phyloP scores from a whole-genome alignment of 2,888 invertebrate genomes.

The Catocala nupta region DNA sequence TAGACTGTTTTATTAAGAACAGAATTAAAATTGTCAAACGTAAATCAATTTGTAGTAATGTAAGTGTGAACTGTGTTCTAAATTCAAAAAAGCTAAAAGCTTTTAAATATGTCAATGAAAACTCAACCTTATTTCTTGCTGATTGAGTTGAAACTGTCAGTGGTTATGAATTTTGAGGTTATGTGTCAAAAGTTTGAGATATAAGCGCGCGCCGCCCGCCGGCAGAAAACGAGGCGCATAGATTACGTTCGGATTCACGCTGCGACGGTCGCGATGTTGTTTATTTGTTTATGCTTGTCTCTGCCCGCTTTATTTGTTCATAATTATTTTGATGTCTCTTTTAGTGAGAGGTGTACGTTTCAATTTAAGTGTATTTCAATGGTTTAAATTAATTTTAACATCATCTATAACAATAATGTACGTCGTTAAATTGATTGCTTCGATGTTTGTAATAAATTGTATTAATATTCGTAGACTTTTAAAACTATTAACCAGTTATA shows the following conservation, averaged over 20 bases:
- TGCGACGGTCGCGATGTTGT: conserved; percentile 72
- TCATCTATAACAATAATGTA: conserved; percentile 15
- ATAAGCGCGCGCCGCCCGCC: conserved; percentile 68
- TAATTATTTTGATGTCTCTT: conserved; percentile 59
- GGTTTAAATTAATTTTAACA: conserved; percentile 25
- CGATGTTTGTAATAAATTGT: conserved; percentile 18
- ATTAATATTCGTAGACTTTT: neutral
- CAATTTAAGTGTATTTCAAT: conserved; percentile 33
- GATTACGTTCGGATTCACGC: conserved; percentile 77
- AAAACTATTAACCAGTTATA: conserved; percentile 1
- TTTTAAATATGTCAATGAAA: conserved; percentile 22
- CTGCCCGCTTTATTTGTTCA: conserved; percentile 56
- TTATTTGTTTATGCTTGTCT: conserved; percentile 72
- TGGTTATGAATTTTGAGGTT: conserved; percentile 58
- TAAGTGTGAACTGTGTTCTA: conserved; percentile 60
- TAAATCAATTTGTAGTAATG: conserved; percentile 52
- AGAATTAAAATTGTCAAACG: conserved; percentile 31
- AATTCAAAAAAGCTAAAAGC: conserved; percentile 45
- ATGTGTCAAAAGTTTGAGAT: conserved; percentile 72
- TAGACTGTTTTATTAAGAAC: conserved; percentile 26
- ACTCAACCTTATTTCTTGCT: conserved; percentile 33
- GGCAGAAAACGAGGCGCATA: conserved; percentile 72
- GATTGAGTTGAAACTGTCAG: conserved; percentile 41
- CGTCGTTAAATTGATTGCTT: conserved; percentile 13
- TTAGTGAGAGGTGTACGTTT: conserved; percentile 42